Conservation (phyloP, 2,113 vertebrate species). For the Cyprinodon variegatus region DNA sequence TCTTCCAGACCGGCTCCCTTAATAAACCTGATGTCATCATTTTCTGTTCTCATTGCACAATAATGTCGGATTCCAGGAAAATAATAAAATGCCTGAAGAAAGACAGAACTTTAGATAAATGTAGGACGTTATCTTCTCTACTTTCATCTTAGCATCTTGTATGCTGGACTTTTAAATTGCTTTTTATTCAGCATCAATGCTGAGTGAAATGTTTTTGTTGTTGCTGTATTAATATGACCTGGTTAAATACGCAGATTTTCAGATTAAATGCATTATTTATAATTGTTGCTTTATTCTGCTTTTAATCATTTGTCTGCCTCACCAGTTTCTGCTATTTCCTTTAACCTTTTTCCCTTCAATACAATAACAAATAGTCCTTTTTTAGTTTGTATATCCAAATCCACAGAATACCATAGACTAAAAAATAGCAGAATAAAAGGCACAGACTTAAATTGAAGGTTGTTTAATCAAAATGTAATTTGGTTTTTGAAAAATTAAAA, state of each 20-base stretch:
- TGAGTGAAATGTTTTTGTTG: too few species aligned
- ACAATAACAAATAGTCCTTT: not conserved
- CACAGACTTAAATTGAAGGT: not conserved
- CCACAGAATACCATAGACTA: not conserved
- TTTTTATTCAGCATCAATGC: not conserved
- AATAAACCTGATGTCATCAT: not conserved
- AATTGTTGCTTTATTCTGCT: not conserved
- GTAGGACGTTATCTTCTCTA: not conserved
- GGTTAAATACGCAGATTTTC: too few species aligned
- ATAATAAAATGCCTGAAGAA: too few species aligned
- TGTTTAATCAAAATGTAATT: not conserved
- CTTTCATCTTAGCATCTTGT: not conserved
- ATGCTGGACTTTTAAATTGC: not conserved
- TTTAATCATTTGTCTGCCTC: not conserved
- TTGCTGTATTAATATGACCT: too few species aligned
- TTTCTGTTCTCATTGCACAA: not conserved
- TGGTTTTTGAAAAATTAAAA: not conserved
- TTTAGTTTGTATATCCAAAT: not conserved
- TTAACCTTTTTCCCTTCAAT: not conserved
- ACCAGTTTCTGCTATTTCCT: not conserved
- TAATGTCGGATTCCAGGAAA: too few species aligned
- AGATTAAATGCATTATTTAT: not conserved
- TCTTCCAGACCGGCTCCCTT: not conserved
- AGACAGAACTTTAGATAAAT: not conserved
- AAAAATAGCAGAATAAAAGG: not conserved